Evolutionary conservation across 2,797 vertebrate genomes (phyloP).

Genomic region (Myoxocephalus aenaeus): DNA sequence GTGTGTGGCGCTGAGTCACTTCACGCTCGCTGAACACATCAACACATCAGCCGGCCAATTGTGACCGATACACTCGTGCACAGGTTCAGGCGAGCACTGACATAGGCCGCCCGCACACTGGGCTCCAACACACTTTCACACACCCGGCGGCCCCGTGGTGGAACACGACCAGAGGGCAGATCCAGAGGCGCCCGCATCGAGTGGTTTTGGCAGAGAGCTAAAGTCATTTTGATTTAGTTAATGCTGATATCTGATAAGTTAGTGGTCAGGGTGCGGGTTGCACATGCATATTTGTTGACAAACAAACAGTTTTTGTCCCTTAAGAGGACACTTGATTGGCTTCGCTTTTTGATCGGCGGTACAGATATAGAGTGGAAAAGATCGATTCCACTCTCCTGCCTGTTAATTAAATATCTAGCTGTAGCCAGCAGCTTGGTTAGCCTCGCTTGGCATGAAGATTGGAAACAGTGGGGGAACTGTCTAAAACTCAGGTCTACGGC

Average conservation of each 20-base stretch:
- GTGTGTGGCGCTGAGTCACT: conserved; percentile 50
- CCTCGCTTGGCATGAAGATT: neutral
- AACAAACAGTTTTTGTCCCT: neutral
- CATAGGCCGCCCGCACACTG: conserved; percentile 21
- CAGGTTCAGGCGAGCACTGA: conserved; percentile 31
- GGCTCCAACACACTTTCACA: conserved; percentile 33
- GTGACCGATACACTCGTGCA: conserved; percentile 31
- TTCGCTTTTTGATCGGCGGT: neutral
- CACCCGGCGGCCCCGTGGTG: neutral
- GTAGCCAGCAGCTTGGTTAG: neutral
- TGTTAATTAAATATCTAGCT: neutral
- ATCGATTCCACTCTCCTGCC: neutral
- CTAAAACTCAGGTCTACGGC: neutral
- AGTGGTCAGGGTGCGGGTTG: conserved; percentile 3
- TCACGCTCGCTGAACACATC: conserved; percentile 71
- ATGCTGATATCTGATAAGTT: conserved; percentile 32
- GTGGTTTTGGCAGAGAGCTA: neutral
- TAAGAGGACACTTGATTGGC: neutral
- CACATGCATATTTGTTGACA: too few species aligned
- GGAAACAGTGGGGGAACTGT: neutral
- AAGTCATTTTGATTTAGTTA: conserved; percentile 22
- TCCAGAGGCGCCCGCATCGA: neutral
- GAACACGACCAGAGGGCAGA: neutral
- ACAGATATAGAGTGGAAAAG: too few species aligned
- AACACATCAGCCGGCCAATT: conserved; percentile 55